Percentiles rank a stretch among this genome's conserved stretches.
Conservation (phyloP, 2,113 vertebrate genomes). For the Dolichallabes microphthalmus region DNA sequence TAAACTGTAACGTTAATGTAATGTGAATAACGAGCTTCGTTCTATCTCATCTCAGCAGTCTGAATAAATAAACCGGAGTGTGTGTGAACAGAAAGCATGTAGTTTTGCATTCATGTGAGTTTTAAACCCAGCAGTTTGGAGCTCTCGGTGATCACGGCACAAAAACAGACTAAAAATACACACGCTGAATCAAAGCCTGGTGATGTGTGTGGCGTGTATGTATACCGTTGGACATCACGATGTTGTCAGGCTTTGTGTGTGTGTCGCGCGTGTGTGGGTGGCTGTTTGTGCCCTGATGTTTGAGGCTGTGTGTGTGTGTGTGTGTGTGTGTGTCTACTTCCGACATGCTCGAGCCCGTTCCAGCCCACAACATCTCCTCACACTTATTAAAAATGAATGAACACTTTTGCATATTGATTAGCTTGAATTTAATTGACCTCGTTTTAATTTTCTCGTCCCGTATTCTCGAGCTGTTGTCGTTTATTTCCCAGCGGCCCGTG, state of each 20-base stretch:
- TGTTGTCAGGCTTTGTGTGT: background rate
- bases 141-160: background rate
- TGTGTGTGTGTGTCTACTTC: background rate
- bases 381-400: slow-evolving; percentile 45
- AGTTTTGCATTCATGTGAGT: background rate
- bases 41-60: background rate
- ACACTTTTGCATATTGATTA: slow-evolving; percentile 49
- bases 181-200: background rate
- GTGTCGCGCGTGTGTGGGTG: slow-evolving; percentile 6
- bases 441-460: slow-evolving; percentile 35
- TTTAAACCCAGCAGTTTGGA: background rate
- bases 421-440: slow-evolving; percentile 44
- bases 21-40: background rate
- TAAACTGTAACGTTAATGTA: background rate
- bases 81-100: background rate
- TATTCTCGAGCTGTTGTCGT: slow-evolving; percentile 36
- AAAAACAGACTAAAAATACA: background rate
- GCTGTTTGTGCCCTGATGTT: background rate
- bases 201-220: background rate
- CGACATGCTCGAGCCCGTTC: background rate
- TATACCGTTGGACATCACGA: background rate
- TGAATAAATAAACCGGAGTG: background rate
- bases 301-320: background rate
- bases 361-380: slow-evolving; percentile 1
- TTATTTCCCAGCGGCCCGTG: slow-evolving; percentile 44